Base-by-base conservation (phyloP, 2,888 invertebrate species). In the Embidobia sp. region DNA sequence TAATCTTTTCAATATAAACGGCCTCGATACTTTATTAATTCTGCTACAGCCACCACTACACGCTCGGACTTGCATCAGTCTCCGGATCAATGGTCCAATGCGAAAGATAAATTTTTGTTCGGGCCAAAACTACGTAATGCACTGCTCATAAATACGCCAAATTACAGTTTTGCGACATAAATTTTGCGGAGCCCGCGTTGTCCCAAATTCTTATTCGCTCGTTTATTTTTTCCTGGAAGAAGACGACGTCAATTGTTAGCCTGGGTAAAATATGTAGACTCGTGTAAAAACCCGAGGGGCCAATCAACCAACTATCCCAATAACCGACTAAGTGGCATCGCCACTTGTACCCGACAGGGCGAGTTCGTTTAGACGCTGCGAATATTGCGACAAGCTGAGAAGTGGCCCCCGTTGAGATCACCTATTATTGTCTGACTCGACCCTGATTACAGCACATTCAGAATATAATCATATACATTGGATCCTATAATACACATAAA, bases 281-380 rank as follows among this genome's bases (percentile, higher is more conserved):
- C 18, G 7, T 27, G 22, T 16, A 44, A 53, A 53, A 66, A 66
- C 33, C 15, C 40, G 26, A 53, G 40, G 44, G 27, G 10, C 53
- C 64, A 53, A 53, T 66, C 53, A 66, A 44, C 22, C 53, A 44
- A 33, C 64, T 22, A 44, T 51, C 44, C 53, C 53, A 51, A 49
- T 66, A 66, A 44, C 15, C 53, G 19, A 44, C 33, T 53, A 40
- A 64, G 13, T 42, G 63, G 29, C 63, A 64, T 42, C 42, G 31
- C 31, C 40, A 64, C 42, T 64, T 64, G 64, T 53, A 26, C 42
- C 44, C 42, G 11, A 33, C 37, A 16, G 27, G 18, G 27, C 53
- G 42, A 40, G 40, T 18, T 19, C 15, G 63, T 19, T 46, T 31
- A 16, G 27, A 37, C 42, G 13, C 18, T 42, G 22, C n/a, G n/a